Percentiles rank a stretch among this genome's conserved stretches.
phyloP scores from a whole-genome alignment of 1,140 invertebrate species.

The Bradynema listronoti region DNA sequence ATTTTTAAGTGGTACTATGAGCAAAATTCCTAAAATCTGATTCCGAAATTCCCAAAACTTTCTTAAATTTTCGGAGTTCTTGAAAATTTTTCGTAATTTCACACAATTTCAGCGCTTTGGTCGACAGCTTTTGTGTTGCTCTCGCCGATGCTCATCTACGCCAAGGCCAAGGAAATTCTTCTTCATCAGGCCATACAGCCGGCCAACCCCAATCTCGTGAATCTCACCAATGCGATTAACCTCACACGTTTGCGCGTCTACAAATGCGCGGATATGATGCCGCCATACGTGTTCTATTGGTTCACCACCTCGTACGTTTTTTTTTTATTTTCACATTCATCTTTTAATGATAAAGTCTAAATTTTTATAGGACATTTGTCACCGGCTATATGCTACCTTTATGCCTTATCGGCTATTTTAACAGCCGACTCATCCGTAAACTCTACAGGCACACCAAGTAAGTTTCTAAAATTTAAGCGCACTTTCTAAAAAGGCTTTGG shows the following conservation, averaged over 20 bases:
- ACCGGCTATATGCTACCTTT: conserved; percentile 47
- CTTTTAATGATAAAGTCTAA: too few species aligned
- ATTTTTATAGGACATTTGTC: conserved; percentile 37
- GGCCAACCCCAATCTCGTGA: conserved; percentile 17
- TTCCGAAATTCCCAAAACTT: too few species aligned
- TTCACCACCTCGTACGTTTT: conserved; percentile 43
- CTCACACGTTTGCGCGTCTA: conserved; percentile 53
- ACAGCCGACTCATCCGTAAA: conserved; percentile 45
- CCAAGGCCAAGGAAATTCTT: conserved; percentile 51
- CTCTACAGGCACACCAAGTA: conserved; percentile 49
- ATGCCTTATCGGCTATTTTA: conserved; percentile 50
- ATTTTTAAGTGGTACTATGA: too few species aligned
- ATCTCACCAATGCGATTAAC: too few species aligned
- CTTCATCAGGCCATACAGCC: conserved; percentile 43
- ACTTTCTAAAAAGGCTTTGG: background rate
- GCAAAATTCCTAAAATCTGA: too few species aligned
- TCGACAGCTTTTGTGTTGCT: conserved; percentile 51
- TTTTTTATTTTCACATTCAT: conserved; percentile 15
- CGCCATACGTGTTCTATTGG: conserved; percentile 51
- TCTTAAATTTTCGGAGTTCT: too few species aligned
- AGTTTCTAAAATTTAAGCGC: background rate
- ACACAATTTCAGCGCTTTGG: conserved; percentile 43
- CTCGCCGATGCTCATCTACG: conserved; percentile 53
- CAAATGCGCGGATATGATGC: conserved; percentile 57
- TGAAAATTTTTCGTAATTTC: background rate